phyloP scores from a whole-genome alignment of 2,888 invertebrate species.

The Branchinecta sandiegonensis region DNA sequence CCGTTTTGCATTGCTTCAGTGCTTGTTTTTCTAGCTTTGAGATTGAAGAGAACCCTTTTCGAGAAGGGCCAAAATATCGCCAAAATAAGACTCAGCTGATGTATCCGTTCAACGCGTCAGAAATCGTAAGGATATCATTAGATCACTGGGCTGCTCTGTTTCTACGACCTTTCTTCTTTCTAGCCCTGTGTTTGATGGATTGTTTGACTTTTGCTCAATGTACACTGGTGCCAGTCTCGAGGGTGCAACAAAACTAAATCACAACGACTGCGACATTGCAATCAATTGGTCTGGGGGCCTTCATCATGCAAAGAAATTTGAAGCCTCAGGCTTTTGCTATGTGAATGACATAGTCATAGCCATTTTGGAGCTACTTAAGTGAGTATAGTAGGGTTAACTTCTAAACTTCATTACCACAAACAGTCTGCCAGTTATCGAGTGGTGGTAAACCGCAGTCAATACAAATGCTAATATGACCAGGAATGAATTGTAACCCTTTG shows the following conservation, averaged over 20 bases:
- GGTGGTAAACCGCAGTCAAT: no score
- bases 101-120: conserved; percentile 13
- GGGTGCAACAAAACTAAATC: conserved; percentile 89
- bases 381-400: conserved; percentile 28
- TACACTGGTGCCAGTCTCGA: conserved; percentile 96
- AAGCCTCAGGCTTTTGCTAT: conserved; percentile 98
- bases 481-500: no score
- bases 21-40: not conserved
- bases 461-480: no score
- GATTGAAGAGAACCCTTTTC: no score
- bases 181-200: conserved; percentile 78
- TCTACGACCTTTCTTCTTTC: conserved; percentile 15
- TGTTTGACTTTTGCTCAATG: conserved; percentile 96
- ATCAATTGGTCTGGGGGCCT: conserved; percentile 98
- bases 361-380: conserved; percentile 73
- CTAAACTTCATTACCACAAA: no score
- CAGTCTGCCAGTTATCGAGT: no score
- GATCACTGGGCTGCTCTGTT: not conserved
- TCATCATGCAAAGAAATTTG: conserved; percentile 98
- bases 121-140: conserved; percentile 18
- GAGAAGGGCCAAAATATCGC: not conserved
- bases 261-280: conserved; percentile 88
- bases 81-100: not conserved
- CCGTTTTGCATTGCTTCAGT: no score
- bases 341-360: conserved; percentile 98